Conservation (phyloP, 2,797 vertebrate genomes). For the Propithecus perrieri region DNA sequence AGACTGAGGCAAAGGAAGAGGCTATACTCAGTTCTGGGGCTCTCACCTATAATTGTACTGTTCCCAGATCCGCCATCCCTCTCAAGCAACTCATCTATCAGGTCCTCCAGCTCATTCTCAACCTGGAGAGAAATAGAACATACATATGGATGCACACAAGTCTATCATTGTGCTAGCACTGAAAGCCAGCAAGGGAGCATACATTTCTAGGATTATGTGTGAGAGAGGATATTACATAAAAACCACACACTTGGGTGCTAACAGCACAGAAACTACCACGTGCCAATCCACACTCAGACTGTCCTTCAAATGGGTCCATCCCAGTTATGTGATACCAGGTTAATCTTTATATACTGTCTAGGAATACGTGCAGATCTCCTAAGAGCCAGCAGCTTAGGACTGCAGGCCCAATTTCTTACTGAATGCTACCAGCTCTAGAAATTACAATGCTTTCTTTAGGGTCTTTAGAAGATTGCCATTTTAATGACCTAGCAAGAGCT, state of each 20-base stretch:
- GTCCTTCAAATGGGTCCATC: slow-evolving; percentile 52
- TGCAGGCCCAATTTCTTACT: slow-evolving; percentile 49
- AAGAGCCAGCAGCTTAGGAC: slow-evolving; percentile 36
- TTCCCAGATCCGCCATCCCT: slow-evolving; percentile 93
- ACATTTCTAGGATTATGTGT: slow-evolving; percentile 57
- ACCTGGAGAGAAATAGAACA: slow-evolving; percentile 87
- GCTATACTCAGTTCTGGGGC: slow-evolving; percentile 77
- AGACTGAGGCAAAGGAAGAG: slow-evolving; percentile 74
- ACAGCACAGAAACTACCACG: slow-evolving; percentile 56
- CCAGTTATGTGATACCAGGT: slow-evolving; percentile 38
- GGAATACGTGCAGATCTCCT: slow-evolving; percentile 57
- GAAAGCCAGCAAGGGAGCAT: slow-evolving; percentile 59
- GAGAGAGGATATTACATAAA: slow-evolving; percentile 57
- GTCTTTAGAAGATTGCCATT: slow-evolving; percentile 33
- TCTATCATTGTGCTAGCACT: slow-evolving; percentile 69
- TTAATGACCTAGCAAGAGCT: slow-evolving; percentile 38
- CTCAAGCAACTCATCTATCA: slow-evolving; percentile 96
- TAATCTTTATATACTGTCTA: slow-evolving; percentile 48
- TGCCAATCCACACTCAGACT: slow-evolving; percentile 58
- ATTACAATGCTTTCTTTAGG: slow-evolving; percentile 45
- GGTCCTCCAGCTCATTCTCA: slow-evolving; percentile 96
- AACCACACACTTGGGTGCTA: slow-evolving; percentile 50
- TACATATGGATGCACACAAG: slow-evolving; percentile 77
- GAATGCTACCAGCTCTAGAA: slow-evolving; percentile 58
- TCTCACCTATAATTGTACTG: slow-evolving; percentile 95